Evolutionary conservation across 2,113 vertebrate genomes (phyloP).

Genomic region (Arothron firmamentum): DNA sequence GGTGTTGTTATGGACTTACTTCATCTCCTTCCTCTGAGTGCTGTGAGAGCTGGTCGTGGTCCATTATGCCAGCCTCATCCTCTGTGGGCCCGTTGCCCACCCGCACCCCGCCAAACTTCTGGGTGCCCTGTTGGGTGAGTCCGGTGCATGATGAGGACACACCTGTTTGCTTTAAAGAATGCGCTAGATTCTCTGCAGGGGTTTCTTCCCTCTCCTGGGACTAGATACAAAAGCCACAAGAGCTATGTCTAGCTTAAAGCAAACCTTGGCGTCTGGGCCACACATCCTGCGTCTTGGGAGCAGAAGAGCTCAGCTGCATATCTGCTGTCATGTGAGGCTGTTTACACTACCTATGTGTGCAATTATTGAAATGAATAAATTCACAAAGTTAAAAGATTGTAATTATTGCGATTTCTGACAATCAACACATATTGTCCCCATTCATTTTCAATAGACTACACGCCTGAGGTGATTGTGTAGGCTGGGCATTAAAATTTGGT

Average conservation of each 20-base stretch:
- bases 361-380: too few relatives aligned
- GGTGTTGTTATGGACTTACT: constrained; percentile 72
- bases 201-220: constrained; percentile 78
- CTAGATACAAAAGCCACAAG: constrained; percentile 82
- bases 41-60: constrained; percentile 96
- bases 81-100: constrained; percentile 98
- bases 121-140: constrained; percentile 89
- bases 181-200: constrained; percentile 78
- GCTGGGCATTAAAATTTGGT: too few relatives aligned
- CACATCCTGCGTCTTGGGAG: not conserved
- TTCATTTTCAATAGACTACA: too few relatives aligned
- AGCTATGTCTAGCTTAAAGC: constrained; percentile 76
- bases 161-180: constrained; percentile 79
- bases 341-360: not conserved
- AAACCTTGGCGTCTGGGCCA: not conserved
- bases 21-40: constrained; percentile 96
- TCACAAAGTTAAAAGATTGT: too few relatives aligned
- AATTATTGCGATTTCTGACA: too few relatives aligned
- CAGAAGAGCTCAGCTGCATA: too few relatives aligned
- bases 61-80: constrained; percentile 98
- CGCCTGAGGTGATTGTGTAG: too few relatives aligned
- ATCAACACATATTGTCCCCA: too few relatives aligned
- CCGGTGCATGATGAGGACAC: constrained; percentile 79
- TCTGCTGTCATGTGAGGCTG: too few relatives aligned
- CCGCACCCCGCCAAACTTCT: constrained; percentile 97